phyloP scores from a whole-genome alignment of 2,888 invertebrate species.

The Drosophila nr. fundita region DNA sequence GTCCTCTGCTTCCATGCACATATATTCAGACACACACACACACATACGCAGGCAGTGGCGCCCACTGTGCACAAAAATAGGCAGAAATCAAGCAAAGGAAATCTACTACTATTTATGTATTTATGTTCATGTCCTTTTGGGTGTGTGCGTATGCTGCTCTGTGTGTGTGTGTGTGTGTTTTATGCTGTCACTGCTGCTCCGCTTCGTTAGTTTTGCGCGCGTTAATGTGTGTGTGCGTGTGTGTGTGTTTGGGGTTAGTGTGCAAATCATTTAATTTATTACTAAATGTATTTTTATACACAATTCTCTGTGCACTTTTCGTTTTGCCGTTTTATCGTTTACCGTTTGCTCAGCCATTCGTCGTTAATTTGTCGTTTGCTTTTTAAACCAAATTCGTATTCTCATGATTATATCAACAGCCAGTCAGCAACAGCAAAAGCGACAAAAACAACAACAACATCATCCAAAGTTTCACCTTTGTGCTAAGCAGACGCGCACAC shows the following conservation, averaged over 20 bases:
- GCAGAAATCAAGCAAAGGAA: constrained; percentile 65
- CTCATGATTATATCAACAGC: constrained; percentile 70
- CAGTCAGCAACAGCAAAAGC: constrained; percentile 45
- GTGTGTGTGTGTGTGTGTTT: constrained; percentile 36
- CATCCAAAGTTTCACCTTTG: constrained; percentile 75
- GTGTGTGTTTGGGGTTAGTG: constrained; percentile 62
- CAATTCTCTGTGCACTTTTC: constrained; percentile 62
- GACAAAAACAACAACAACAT: constrained; percentile 23
- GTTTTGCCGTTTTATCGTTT: constrained; percentile 35
- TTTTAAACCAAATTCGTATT: constrained; percentile 70
- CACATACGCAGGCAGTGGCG: constrained; percentile 21
- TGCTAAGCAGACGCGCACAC: constrained; percentile 45
- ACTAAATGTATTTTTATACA: constrained; percentile 76
- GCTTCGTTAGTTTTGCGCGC: constrained; percentile 80
- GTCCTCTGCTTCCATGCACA: constrained; percentile 42
- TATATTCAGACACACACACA: constrained; percentile 26
- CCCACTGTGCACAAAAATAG: constrained; percentile 59
- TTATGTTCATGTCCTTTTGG: constrained; percentile 62
- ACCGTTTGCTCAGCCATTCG: constrained; percentile 47
- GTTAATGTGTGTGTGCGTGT: constrained; percentile 49
- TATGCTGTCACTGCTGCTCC: constrained; percentile 58
- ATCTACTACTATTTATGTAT: constrained; percentile 69
- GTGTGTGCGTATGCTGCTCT: constrained; percentile 5
- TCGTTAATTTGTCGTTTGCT: constrained; percentile 73
- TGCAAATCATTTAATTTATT: constrained; percentile 80